phyloP scores from a whole-genome alignment of 2,888 invertebrate species.

The Rugalucina vietnamica region DNA sequence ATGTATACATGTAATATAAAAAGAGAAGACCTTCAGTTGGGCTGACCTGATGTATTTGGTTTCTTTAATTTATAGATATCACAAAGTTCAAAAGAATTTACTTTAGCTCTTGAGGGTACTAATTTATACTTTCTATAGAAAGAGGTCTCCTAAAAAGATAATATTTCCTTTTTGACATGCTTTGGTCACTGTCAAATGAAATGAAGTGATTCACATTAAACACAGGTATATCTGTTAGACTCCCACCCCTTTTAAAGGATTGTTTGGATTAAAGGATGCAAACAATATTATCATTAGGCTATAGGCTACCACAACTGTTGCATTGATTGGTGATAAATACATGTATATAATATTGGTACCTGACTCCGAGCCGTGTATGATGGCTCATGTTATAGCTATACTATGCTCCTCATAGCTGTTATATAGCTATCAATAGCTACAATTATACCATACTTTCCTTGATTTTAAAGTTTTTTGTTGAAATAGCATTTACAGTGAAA shows the following conservation, averaged over 20 bases:
- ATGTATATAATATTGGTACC: too few relatives aligned
- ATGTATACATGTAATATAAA: too few relatives aligned
- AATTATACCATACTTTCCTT: too few relatives aligned
- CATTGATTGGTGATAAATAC: too few relatives aligned
- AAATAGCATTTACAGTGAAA: too few relatives aligned
- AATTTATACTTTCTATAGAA: constrained; percentile 1
- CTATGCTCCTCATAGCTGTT: too few relatives aligned
- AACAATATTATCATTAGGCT: too few relatives aligned
- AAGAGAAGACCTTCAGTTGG: neutral
- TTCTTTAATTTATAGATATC: constrained; percentile 8
- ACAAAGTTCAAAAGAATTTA: neutral
- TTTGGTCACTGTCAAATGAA: neutral
- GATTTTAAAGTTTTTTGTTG: too few relatives aligned
- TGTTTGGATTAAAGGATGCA: neutral
- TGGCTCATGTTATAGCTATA: too few relatives aligned
- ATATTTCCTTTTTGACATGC: neutral
- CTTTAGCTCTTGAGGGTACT: constrained; percentile 4
- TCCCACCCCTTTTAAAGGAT: neutral
- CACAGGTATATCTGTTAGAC: neutral
- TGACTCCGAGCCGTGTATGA: too few relatives aligned
- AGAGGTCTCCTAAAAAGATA: neutral
- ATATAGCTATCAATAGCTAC: too few relatives aligned
- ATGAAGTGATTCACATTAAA: neutral
- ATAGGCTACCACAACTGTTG: too few relatives aligned
- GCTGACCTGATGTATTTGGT: neutral